Conservation (phyloP, 1,140 invertebrate species). For the Aphelenchoides fujianensis region DNA sequence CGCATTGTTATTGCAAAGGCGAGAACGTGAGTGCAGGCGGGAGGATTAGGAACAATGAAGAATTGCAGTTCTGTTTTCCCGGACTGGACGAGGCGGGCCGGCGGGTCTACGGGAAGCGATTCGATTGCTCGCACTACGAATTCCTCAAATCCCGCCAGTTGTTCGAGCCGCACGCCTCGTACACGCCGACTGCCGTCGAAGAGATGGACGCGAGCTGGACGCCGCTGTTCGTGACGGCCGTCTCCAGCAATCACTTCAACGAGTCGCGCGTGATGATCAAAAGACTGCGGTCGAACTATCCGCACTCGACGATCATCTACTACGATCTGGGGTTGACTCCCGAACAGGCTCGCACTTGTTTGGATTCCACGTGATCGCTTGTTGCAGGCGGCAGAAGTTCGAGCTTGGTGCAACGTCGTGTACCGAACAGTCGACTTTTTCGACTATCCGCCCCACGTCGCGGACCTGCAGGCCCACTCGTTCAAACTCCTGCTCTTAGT, state of each 20-base stretch:
- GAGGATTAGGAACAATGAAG: no score
- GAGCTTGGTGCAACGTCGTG: conserved; percentile 10
- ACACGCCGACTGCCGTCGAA: not conserved
- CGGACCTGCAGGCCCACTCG: not conserved
- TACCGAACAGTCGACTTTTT: not conserved
- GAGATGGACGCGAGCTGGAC: conserved; percentile 8
- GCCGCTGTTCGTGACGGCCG: conserved; percentile 12
- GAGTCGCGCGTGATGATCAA: conserved; percentile 1
- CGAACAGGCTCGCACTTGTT: conserved; percentile 1
- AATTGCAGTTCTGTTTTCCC: conserved; percentile 13
- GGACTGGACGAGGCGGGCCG: not conserved
- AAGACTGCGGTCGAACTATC: not conserved
- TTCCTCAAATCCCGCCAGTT: not conserved
- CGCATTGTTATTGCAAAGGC: no score
- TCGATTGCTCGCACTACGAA: conserved; percentile 7
- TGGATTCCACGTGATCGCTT: not conserved
- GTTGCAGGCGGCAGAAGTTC: conserved; percentile 1
- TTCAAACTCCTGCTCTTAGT: conserved; percentile 10
- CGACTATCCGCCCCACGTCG: conserved; percentile 1
- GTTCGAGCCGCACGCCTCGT: not conserved
- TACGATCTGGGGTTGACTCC: conserved; percentile 13
- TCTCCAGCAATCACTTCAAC: conserved; percentile 13
- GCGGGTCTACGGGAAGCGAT: not conserved
- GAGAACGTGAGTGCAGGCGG: no score
- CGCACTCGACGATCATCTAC: not conserved